These are phyloP conservation scores for Buceros bicornis DNA, from an alignment of 2,797 vertebrate species.

Conservation along the genomic window DNA sequence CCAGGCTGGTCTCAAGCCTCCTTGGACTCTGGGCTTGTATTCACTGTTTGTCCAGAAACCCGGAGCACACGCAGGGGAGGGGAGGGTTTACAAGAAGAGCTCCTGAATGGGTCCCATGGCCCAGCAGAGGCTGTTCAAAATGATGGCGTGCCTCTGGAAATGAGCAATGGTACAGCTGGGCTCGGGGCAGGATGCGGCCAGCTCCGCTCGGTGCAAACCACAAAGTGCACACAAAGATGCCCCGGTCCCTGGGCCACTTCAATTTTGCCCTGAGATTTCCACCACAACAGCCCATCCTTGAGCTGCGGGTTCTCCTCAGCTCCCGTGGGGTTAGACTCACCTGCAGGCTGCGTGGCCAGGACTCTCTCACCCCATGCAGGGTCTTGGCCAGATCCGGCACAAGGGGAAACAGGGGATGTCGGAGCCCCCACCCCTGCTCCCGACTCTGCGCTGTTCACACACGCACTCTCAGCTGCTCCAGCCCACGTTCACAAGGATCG, in stretches of 20 bases:
- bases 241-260: too few species aligned
- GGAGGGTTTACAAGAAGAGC: background rate
- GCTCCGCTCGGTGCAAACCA: background rate
- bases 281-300: background rate
- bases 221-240: background rate
- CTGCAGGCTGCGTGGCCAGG: background rate
- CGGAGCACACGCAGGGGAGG: slow-evolving; percentile 43
- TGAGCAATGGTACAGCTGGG: slow-evolving; percentile 50
- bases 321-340: background rate
- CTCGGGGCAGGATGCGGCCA: background rate
- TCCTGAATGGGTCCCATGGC: background rate
- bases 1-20: background rate
- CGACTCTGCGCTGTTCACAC: background rate
- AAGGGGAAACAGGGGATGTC: background rate
- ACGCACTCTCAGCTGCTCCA: background rate
- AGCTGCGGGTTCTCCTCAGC: background rate
- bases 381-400: fast-evolving
- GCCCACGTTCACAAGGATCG: background rate
- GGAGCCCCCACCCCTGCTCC: background rate
- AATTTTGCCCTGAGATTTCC: background rate
- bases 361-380: background rate
- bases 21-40: background rate
- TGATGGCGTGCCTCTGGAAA: slow-evolving; percentile 24
- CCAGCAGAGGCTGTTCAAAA: slow-evolving; percentile 16
- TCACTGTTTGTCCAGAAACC: background rate